phyloP scores from a whole-genome alignment of 2,888 invertebrate genomes.

The Cryptophagus acutangulus region DNA sequence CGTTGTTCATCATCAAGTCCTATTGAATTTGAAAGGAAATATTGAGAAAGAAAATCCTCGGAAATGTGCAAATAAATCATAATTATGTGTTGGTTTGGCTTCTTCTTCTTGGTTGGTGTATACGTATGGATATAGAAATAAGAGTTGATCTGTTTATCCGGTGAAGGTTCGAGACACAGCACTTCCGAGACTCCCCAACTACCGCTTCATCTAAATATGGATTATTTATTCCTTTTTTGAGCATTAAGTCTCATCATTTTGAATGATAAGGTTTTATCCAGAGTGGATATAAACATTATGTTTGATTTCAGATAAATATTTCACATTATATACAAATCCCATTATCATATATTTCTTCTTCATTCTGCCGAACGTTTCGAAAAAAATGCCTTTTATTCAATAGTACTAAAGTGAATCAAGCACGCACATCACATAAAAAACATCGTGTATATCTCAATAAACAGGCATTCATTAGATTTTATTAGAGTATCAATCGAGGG shows the following conservation, averaged over 20 bases:
- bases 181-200: constrained; percentile 40
- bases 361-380: no score
- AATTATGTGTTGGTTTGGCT: constrained; percentile 25
- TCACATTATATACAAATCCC: no score
- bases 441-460: no score
- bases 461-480: no score
- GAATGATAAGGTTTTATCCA: constrained; percentile 43
- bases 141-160: constrained; percentile 31
- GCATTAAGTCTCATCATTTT: constrained; percentile 45
- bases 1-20: no score
- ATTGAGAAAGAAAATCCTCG: constrained; percentile 1
- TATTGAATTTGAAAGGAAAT: no score
- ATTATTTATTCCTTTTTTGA: constrained; percentile 45
- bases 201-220: constrained; percentile 46
- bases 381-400: no score
- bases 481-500: no score
- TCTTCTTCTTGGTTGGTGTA: no score
- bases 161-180: constrained; percentile 32
- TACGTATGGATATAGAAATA: constrained; percentile 23
- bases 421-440: no score
- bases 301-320: constrained; percentile 34
- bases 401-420: no score
- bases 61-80: constrained; percentile 29
- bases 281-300: constrained; percentile 43
- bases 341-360: no score